Evolutionary conservation across 2,113 vertebrate genomes (phyloP), one percentile per base, ranked within the genome.

Genomic region (Cryptotis parvus): DNA sequence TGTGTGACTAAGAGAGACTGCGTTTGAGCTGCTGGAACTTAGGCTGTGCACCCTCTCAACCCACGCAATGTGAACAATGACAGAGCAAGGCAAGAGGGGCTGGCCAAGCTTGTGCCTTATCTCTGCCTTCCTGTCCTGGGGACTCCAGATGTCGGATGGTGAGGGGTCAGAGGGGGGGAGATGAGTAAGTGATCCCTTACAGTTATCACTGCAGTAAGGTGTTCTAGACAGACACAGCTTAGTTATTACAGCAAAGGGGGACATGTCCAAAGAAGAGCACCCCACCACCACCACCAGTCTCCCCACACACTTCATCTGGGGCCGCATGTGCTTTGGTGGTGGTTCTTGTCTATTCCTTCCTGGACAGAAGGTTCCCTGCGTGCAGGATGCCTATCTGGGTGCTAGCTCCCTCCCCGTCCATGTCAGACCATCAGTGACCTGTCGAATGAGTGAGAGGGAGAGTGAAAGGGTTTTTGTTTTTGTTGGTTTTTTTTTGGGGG

Each of bases 1-100:
- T 68, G 68, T 55, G 66, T 33, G 81, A 74, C 77, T 9, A 87
- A 78, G 61, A 73, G 35, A 87, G 45, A 82, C 29, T 9, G 0
- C n/a, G 72, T 88, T 49, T 45, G 24, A 22, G 49, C 68, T 89
- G 92, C 83, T 69, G 55, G 29, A 69, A 41, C n/a, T 73, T 91
- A 68, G 27, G 27, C 70, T 45, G 29, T 78, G 6, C 31, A 86
- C 90, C 65, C 12, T 16, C 66, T 52, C 39, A 65, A 43, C 9
- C 29, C 63, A 26, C 24, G 37, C 27, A 84, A 52, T 24, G 6
- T 45, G 20, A 80, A 74, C 55, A 49, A 41, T 9, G n/a, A 77
- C 41, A 65, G 89, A 76, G 45, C 63, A 61, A 78, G 15, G 27
- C 58, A 84, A 92, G 49, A 63, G 22, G 33, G 74, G 41, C 10